phyloP scores from a whole-genome alignment of 2,888 invertebrate genomes.

The Eledona agricola region DNA sequence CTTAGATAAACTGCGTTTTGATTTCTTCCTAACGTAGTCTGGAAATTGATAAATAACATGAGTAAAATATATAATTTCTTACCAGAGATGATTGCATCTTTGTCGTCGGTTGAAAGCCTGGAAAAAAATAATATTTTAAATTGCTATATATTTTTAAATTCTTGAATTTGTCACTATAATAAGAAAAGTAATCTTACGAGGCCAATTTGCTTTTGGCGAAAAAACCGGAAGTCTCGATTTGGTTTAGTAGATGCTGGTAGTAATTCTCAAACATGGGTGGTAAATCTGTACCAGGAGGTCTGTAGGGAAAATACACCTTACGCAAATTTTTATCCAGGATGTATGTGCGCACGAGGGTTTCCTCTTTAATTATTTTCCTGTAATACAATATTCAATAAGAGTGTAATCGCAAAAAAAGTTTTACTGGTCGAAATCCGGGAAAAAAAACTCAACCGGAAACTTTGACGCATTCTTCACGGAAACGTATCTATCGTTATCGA shows the following conservation, averaged over 20 bases:
- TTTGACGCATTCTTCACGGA: constrained; percentile 70
- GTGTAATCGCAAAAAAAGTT: constrained; percentile 5
- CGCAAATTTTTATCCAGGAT: constrained; percentile 43
- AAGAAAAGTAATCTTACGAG: no score
- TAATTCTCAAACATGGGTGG: constrained; percentile 52
- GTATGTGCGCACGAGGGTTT: constrained; percentile 7
- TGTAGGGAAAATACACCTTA: constrained; percentile 59
- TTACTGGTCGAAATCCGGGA: constrained; percentile 73
- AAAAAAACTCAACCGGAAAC: constrained; percentile 74
- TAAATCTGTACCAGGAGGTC: constrained; percentile 55
- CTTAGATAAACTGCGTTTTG: no score
- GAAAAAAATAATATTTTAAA: no score
- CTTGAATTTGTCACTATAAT: no score
- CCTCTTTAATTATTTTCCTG: constrained; percentile 21
- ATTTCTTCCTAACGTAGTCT: constrained; percentile 3
- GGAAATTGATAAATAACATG: no score
- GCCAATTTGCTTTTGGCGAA: no score
- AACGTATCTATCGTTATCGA: constrained; percentile 67
- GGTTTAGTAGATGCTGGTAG: constrained; percentile 53
- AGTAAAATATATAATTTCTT: no score
- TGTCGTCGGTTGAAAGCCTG: no score
- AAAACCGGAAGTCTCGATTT: no score
- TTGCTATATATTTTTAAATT: no score
- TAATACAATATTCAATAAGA: constrained; percentile 4
- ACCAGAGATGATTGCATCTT: no score